Base-by-base conservation (phyloP, 2,113 vertebrate species). In the Xyliphius kryptos region DNA sequence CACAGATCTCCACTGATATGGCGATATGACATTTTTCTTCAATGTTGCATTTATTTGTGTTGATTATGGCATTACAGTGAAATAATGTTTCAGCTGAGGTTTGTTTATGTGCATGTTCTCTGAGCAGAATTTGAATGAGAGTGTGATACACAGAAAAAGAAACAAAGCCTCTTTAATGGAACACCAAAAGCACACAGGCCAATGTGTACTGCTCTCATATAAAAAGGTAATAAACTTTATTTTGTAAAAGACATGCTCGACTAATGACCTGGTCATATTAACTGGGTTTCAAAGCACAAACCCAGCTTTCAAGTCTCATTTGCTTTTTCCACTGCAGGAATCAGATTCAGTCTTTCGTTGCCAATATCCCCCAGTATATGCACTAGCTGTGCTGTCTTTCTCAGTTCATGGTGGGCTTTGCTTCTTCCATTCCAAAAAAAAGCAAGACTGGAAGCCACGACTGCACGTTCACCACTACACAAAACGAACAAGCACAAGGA, bases 241-340 rank as follows among this genome's bases (percentile, higher is more conserved):
- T 74, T 78, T 81, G 76, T 82, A 86, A 88, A 88, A 87, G 77
- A 73, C 85, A 87, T 86, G 86, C 82, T 68, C 66, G 60, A 68
- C 52, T 77, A 60, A 71, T n/a, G 71, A 54, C n/a, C n/a, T n/a
- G n/a, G 69, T 73, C 38, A 51, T 61, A 76, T 75, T n/a, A n/a
- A n/a, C n/a, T n/a, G n/a, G n/a, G n/a, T n/a, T n/a, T n/a, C n/a
- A n/a, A n/a, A n/a, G n/a, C n/a, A n/a, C n/a, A n/a, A n/a, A n/a
- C n/a, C n/a, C n/a, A n/a, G n/a, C n/a, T n/a, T n/a, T n/a, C n/a
- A n/a, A n/a, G n/a, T n/a, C 38, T 77, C 60, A 64, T 54, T 66
- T 44, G 15, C 13, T n/a, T n/a, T 40, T 65, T 40, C 63, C 74
- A 13, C 63, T 47, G 78, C 77, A 79, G 71, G 75, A 82, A 78